Base-by-base conservation (phyloP, 35 echinoderm and acorn worm genomes). In the Ophiothrix spiculata region DNA sequence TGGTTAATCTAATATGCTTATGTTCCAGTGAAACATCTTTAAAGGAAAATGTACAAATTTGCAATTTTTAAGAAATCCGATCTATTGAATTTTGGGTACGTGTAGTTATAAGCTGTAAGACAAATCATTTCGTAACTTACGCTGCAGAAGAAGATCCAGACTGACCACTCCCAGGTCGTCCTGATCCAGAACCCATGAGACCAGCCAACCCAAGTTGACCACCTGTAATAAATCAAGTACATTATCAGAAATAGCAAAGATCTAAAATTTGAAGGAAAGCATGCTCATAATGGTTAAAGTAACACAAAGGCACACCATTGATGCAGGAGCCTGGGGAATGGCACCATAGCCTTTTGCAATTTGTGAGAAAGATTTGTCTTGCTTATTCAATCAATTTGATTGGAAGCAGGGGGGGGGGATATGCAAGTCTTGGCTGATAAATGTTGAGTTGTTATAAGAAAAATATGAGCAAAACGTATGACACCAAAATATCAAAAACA, bases 141-240 rank as follows among this genome's bases (percentile, higher is more conserved):
- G 78, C 49, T 39, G 74, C 40, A 33, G 87, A 89, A 8, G 87
- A 81, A 1, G 87, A 16, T 39, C 38, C 69, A 33, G 87, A 89
- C 35, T 89, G 87, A 37, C 78, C 33, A 69, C 87, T 89, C 36
- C 38, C 35, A 14, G 87, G 76, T 32, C 87, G 75, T 34, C 45
- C 45, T 25, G 60, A 1, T 69, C 81, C 81, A 64, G 42, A 23
- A 35, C 81, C 81, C 45, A 84, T 83, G 33, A 92, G 79, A 32
- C 78, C 78, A 32, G 78, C 78, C 8, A 92, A 74, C 17, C 85
- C 90, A 25, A 74, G 60, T 69, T 15, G 10, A 4, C 2, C 25
- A 69, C 17, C 1, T 12, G 60, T 4, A 69, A 6, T 25, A 69
- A 69, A 69, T n/a, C n/a, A n/a, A n/a, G n/a, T n/a, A n/a, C n/a